Percentiles rank a stretch among this genome's conserved stretches.
Evolutionary conservation across 2,797 vertebrate species (phyloP).

Genomic region (Rhynchonycteris naso): DNA sequence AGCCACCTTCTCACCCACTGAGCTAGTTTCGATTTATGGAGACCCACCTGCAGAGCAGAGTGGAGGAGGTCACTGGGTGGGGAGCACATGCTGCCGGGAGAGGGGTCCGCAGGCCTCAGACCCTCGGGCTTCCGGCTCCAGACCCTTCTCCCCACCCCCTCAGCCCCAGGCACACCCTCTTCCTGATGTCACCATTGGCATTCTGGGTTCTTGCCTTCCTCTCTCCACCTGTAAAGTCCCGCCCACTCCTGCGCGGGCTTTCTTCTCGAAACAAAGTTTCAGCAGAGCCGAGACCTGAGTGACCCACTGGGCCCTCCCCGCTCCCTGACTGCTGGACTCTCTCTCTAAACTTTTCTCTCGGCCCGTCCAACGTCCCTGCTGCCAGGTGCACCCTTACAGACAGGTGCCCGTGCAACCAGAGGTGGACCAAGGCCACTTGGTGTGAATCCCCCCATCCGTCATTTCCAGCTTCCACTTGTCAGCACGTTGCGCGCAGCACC

Average conservation of each 20-base stretch:
- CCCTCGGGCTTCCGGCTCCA: not conserved
- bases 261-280: not conserved
- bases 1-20: not conserved
- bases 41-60: not conserved
- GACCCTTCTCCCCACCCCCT: not conserved
- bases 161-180: not conserved
- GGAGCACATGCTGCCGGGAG: not conserved
- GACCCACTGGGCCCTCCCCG: not conserved
- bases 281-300: not conserved
- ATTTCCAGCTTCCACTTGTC: too few relatives aligned
- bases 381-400: not conserved
- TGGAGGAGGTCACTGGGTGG: not conserved
- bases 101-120: not conserved
- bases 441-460: too few relatives aligned
- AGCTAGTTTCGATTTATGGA: not conserved
- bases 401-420: not conserved
- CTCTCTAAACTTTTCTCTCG: not conserved
- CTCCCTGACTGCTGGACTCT: not conserved
- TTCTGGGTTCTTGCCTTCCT: not conserved
- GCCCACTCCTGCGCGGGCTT: not conserved
- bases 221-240: not conserved
- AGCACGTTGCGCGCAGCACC: too few relatives aligned
- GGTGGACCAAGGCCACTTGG: not conserved
- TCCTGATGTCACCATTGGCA: not conserved
- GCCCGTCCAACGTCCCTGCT: too few relatives aligned